Evolutionary conservation across 2,888 invertebrate genomes (phyloP), one percentile per base, ranked within the genome.

Genomic region (Mantis religiosa): DNA sequence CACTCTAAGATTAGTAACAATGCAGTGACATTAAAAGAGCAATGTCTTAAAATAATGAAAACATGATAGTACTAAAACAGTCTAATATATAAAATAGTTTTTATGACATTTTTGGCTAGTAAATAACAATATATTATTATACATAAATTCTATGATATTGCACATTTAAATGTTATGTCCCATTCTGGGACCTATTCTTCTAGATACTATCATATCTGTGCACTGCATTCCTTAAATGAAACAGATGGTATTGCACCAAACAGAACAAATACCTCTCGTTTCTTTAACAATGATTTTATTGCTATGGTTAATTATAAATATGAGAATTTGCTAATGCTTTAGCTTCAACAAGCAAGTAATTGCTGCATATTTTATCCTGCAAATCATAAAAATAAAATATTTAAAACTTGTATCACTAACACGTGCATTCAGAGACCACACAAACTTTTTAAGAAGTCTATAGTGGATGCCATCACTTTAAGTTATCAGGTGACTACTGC

Each of bases 51-150:
- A 86, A 47, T 27, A 85, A 85, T 85, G 85, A 54, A 71, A 71
- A 71, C 54, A 71, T 71, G 54, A 86, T 28, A 41, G 12, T 41
- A 86, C 81, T 28, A 81, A 71, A 81, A 86, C 81, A 71, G 28
- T 81, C 54, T 30, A 71, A 71, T 20, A 71, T 71, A 86, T 27
- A 86, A 30, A 54, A 81, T 86, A 86, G 47, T 81, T 71, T 41
- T 86, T 85, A 28, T 20, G 71, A 28, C 28, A 86, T 41, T 88
- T 88, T 88, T 83, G 84, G 47, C 28, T 54, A 83, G 25, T 54
- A 84, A 28, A 88, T 84, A 83, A 47, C 87, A 47, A 54, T 83
- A 83, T 88, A 84, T 88, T 88, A 84, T 88, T 88, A 84, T 83
- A 84, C 30, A 28, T 84, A 30, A 83, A 28, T 83, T 88, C 84